Conservation (phyloP, 2,888 invertebrate genomes). For the Prenolepis imparis region DNA sequence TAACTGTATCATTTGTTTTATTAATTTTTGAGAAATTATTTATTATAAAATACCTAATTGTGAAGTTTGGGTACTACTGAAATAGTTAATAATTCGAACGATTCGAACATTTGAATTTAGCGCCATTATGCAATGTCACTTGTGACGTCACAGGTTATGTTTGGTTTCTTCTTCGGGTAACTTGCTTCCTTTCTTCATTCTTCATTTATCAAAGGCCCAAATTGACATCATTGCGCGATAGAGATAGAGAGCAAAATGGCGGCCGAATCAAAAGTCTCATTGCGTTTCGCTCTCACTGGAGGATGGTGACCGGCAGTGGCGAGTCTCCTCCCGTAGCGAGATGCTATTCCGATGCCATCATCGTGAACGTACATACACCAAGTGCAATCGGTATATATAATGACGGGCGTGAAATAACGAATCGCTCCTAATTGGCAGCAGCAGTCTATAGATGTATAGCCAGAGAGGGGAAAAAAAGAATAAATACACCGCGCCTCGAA, state of each 20-base stretch:
- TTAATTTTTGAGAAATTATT: too few relatives aligned
- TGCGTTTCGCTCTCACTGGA: conserved; percentile 57
- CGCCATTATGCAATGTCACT: too few relatives aligned
- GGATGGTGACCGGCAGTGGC: conserved; percentile 56
- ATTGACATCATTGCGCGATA: too few relatives aligned
- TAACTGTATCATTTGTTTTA: too few relatives aligned
- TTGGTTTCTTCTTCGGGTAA: too few relatives aligned
- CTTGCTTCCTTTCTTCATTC: too few relatives aligned
- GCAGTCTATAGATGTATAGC: not conserved
- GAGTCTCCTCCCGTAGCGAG: not conserved
- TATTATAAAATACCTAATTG: too few relatives aligned
- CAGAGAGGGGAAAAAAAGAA: not conserved
- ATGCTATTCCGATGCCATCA: conserved; percentile 13
- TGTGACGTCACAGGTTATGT: too few relatives aligned
- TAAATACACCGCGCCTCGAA: not conserved
- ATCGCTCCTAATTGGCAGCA: conserved; percentile 38
- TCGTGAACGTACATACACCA: not conserved
- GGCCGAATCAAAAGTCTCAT: conserved; percentile 59
- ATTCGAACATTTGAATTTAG: too few relatives aligned
- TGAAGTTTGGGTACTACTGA: too few relatives aligned
- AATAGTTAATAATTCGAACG: too few relatives aligned
- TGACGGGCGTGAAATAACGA: conserved; percentile 36
- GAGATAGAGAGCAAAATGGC: conserved; percentile 65
- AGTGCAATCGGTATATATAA: conserved; percentile 10
- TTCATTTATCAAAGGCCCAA: too few relatives aligned